Base-by-base conservation (phyloP, 2,113 vertebrate species). In the Oenanthe melanoleuca region DNA sequence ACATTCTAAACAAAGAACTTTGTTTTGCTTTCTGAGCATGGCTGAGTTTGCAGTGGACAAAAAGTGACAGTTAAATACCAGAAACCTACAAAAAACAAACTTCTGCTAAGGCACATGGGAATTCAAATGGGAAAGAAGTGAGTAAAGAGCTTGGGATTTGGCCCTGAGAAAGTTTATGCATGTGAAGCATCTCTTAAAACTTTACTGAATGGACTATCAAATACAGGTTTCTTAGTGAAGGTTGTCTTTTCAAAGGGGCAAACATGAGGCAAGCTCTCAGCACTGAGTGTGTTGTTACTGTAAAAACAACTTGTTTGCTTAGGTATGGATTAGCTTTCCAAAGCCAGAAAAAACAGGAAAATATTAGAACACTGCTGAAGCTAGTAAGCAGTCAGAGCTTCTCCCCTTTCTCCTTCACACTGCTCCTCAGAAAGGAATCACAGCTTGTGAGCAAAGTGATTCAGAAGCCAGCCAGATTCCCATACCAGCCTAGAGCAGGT, bases 261-360 rank as follows among this genome's bases (percentile, higher is more conserved):
- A 90, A 88, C 19, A 65, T 47, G 66, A 92, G 29, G 55, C 28
- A 92, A 95, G 64, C 31, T 49, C 65, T 85, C 59, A 89, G 29
- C 67, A 88, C 4, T 20, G 29, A 91, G 25, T 24, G 17, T 78
- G 52, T 44, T 95, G 81, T 84, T 88, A 53, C 23, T 59, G 14
- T 49, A 64, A 92, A 86, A 88, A n/a, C 25, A 70, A 47, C 73
- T 83, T 96, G 53, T 85, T 89, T 89, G 52, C 64, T 82, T 87
- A 60, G 26, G 24, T 77, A 85, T 80, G 38, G 65, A 84, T 92
- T 90, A 94, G 23, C 47, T 90, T 84, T 67, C 66, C 64, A 88
- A 75, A 91, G 56, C 40, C 81, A 92, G 52, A 80, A 80, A 75
- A 75, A 57, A 1, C 17, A 80, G 38, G 50, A 92, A 71, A 63